Percentiles rank a stretch among this genome's conserved stretches.
Conservation (phyloP, 2,797 vertebrate genomes). For the Chaenodraco wilsoni region DNA sequence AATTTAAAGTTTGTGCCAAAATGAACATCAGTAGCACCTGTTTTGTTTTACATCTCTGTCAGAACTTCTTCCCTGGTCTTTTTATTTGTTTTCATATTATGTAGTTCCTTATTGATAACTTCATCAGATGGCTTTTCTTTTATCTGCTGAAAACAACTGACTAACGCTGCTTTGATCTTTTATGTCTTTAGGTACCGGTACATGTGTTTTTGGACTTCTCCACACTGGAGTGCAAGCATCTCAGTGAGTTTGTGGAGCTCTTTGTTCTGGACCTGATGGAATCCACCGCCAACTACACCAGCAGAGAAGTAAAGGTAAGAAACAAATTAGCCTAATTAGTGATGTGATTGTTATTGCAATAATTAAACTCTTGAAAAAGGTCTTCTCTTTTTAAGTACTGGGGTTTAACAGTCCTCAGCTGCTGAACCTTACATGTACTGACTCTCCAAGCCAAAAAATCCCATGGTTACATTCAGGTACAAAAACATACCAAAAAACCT, state of each 20-base stretch:
- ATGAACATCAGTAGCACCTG: not conserved
- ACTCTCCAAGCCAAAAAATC: not conserved
- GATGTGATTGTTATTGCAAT: not conserved
- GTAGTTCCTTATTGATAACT: not conserved
- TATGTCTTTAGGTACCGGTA: constrained; percentile 89
- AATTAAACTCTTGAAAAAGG: not conserved
- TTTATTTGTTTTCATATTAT: not conserved
- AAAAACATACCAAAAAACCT: not conserved
- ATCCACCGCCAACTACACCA: constrained; percentile 85
- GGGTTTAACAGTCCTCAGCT: not conserved
- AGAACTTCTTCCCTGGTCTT: not conserved
- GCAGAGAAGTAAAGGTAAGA: constrained; percentile 90
- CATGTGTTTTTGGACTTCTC: constrained; percentile 95
- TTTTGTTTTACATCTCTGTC: not conserved
- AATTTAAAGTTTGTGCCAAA: not conserved
- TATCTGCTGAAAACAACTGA: not conserved
- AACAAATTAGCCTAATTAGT: not conserved
- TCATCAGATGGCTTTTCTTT: constrained; percentile 3
- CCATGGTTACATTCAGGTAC: not conserved
- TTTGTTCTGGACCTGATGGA: constrained; percentile 94
- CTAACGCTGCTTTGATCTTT: not conserved
- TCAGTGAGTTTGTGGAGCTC: constrained; percentile 92
- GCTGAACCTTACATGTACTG: not conserved
- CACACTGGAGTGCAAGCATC: constrained; percentile 86
- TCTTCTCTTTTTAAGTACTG: not conserved